phyloP scores from a whole-genome alignment of 1,140 invertebrate genomes.

The Agraylea sexmaculata region DNA sequence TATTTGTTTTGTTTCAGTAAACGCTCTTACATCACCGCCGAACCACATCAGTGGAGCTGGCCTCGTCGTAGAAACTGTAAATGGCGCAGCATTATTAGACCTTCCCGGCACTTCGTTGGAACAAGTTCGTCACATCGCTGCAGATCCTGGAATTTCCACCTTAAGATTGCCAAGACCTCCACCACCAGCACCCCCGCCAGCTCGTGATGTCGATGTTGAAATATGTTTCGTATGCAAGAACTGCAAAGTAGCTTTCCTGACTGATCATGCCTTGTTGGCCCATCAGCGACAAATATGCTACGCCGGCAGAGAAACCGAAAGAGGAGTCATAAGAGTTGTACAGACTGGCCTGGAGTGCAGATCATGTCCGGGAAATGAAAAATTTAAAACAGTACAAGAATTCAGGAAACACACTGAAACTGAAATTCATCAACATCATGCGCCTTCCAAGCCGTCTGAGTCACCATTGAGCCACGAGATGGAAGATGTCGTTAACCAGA shows the following conservation, averaged over 20 bases:
- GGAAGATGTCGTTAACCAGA: conserved; percentile 74
- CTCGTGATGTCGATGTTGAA: conserved; percentile 57
- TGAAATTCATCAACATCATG: conserved; percentile 39
- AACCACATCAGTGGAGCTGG: conserved; percentile 32
- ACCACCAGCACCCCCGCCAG: conserved; percentile 29
- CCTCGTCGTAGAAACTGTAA: conserved; percentile 40
- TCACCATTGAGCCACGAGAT: conserved; percentile 62
- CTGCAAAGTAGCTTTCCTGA: conserved; percentile 69
- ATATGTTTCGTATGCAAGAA: conserved; percentile 77
- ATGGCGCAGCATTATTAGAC: conserved; percentile 48
- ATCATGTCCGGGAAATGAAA: conserved; percentile 48
- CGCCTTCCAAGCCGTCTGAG: conserved; percentile 29
- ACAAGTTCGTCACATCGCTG: conserved; percentile 52
- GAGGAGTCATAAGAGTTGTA: conserved; percentile 52
- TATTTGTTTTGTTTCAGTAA: conserved; percentile 19
- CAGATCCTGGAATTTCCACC: conserved; percentile 52
- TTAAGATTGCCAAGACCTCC: conserved; percentile 46
- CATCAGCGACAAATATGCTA: conserved; percentile 60
- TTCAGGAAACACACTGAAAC: conserved; percentile 57
- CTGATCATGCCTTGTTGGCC: conserved; percentile 54
- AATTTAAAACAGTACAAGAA: conserved; percentile 45
- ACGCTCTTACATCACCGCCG: conserved; percentile 3
- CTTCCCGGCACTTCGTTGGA: conserved; percentile 51
- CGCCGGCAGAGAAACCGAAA: conserved; percentile 48
- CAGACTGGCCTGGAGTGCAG: conserved; percentile 60